These are phyloP conservation scores for Rhombomys opimus DNA, from an alignment of 2,113 vertebrate genomes.

Conservation along the genomic window DNA sequence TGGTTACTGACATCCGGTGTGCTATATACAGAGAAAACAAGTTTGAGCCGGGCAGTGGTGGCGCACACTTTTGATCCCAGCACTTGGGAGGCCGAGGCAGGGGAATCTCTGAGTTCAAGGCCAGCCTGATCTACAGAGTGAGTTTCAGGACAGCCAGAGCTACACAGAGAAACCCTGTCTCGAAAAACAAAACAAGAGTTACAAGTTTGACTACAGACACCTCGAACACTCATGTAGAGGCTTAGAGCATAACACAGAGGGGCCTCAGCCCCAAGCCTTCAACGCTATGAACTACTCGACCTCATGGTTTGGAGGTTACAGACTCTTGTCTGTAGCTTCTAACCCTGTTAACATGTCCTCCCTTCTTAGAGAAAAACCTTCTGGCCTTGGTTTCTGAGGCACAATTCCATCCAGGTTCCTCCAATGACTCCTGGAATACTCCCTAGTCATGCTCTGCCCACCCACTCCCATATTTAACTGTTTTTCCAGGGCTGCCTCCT, in stretches of 20 bases:
- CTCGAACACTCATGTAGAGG: neutral
- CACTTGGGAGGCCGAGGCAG: neutral
- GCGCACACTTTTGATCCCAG: neutral
- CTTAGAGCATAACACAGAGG: neutral
- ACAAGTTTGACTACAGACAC: neutral
- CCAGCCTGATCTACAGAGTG: neutral
- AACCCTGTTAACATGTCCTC: neutral
- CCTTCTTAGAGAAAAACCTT: neutral
- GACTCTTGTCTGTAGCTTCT: neutral
- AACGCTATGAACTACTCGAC: neutral
- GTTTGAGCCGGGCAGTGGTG: neutral
- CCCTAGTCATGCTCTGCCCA: neutral
- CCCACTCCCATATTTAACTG: neutral
- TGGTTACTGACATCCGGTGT: too few relatives aligned
- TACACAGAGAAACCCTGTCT: neutral
- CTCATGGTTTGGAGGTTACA: neutral
- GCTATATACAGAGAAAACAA: neutral
- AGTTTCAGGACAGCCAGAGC: neutral
- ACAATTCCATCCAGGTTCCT: neutral
- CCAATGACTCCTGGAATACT: neutral
- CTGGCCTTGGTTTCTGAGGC: neutral
- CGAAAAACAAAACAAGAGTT: neutral
- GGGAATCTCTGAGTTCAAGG: neutral
- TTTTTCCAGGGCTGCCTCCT: neutral
- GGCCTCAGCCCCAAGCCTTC: neutral